Conservation (phyloP, 2,797 vertebrate genomes). For the Acanthurus tractus region DNA sequence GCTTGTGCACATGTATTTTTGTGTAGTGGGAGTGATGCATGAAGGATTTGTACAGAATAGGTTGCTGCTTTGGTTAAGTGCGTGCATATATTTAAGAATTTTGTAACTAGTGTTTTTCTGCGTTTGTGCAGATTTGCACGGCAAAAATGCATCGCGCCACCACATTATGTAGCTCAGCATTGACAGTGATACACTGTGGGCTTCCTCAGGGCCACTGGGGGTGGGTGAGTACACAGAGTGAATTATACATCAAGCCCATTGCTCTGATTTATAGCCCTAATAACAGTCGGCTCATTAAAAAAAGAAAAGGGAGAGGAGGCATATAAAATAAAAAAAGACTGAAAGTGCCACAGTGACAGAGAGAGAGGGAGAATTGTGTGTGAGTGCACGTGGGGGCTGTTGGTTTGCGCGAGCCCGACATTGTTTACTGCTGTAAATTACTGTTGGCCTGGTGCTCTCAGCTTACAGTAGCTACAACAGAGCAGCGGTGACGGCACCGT, state of each 20-base stretch:
- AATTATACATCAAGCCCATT: constrained; percentile 99
- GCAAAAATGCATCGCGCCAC: constrained; percentile 40
- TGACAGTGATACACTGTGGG: constrained; percentile 98
- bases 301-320: constrained; percentile 86
- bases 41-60: constrained; percentile 3
- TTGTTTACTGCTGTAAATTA: constrained; percentile 99
- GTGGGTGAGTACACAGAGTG: constrained; percentile 98
- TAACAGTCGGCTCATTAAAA: constrained; percentile 99
- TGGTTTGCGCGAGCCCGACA: constrained; percentile 79
- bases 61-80: background rate
- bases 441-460: constrained; percentile 88
- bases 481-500: constrained; percentile 91
- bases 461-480: constrained; percentile 91
- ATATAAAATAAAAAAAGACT: constrained; percentile 85
- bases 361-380: constrained; percentile 71
- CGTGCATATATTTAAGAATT: constrained; percentile 18
- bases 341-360: constrained; percentile 80
- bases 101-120: background rate
- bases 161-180: constrained; percentile 74
- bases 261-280: constrained; percentile 99
- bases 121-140: constrained; percentile 21
- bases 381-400: constrained; percentile 70
- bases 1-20: constrained; percentile 41
- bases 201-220: constrained; percentile 95
- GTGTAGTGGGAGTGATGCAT: constrained; percentile 23